Evolutionary conservation across 1,140 invertebrate species (phyloP), one percentile per base, ranked within the genome.

Genomic region (Macrosteles quadrilineatus): DNA sequence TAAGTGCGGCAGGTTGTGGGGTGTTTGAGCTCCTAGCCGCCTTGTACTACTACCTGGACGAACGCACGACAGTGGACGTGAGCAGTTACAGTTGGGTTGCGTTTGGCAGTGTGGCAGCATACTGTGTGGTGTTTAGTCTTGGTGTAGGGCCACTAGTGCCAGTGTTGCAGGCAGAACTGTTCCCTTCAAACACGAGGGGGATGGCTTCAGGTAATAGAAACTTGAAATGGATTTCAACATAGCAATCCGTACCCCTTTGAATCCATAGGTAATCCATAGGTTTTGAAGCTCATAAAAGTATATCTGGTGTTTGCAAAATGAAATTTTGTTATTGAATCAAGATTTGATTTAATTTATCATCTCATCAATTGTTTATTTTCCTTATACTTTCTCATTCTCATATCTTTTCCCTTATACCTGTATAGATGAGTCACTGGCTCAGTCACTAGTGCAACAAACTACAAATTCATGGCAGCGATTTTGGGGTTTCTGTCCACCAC

Each of bases 1-100:
- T 85, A 0, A 85, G 84, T n/a, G 68, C 72, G 14, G 47, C 75
- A 31, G 75, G 75, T 0, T 71, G 72, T 62, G 73, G 63, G 9
- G 30, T 69, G 17, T 73, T 63, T 29, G 67, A 70, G 17, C 27
- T 73, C 9, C 14, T 71, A 23, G 62, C 68, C 19, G 71, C 63
- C 6, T n/a, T 68, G 19, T 75, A 73, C 65, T 76, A 70, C 45
- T 75, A 63, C 43, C 63, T 70, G 17, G 50, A 63, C 27, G 57
- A 23, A 2, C 25, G 25, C 12, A 68, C 66, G 6, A 17, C 1
- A 12, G 62, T 69, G 12, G 32, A 69, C 40, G 29, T 45, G 12
- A n/a, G n/a, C 31, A 4, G 21, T 25, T 69, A 64, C 57, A 69
- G 57, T n/a, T 69, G 67, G 64, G 36, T 71, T 6, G 55, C 55